phyloP scores from a whole-genome alignment of 2,888 invertebrate species.

The Cheilosia soror region DNA sequence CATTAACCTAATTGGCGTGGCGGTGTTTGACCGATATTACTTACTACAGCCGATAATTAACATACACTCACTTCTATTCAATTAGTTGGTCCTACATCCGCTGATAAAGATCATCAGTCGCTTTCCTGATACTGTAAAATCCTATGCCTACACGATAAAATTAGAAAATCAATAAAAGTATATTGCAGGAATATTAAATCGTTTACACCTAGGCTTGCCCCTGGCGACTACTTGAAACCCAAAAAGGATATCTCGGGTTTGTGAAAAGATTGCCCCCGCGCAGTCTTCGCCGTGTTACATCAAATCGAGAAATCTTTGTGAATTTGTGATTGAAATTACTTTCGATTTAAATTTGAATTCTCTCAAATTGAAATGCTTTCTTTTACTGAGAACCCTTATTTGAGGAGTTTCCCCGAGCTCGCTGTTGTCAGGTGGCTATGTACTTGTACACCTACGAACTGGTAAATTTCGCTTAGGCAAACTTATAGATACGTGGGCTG shows the following conservation, averaged over 20 bases:
- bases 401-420: not conserved
- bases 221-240: slow-evolving; percentile 10
- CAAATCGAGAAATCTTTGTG: slow-evolving; percentile 46
- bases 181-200: slow-evolving; percentile 44
- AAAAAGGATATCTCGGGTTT: slow-evolving; percentile 24
- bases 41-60: too few relatives aligned
- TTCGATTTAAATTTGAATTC: slow-evolving; percentile 25
- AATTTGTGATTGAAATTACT: slow-evolving; percentile 60
- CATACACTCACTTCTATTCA: too few relatives aligned
- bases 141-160: slow-evolving; percentile 44
- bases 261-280: not conserved
- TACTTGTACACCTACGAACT: not conserved
- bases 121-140: slow-evolving; percentile 28
- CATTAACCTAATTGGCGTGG: too few relatives aligned
- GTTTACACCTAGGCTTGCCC: slow-evolving; percentile 48
- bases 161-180: slow-evolving; percentile 54
- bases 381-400: slow-evolving; percentile 17
- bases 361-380: slow-evolving; percentile 8
- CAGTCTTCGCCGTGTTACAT: slow-evolving; percentile 47
- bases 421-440: slow-evolving; percentile 19
- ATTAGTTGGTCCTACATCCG: too few relatives aligned
- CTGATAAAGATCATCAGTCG: slow-evolving; percentile 22
- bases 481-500: slow-evolving; percentile 6
- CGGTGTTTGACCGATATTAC: too few relatives aligned
- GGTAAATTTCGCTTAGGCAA: not conserved